phyloP scores from a whole-genome alignment of 2,113 vertebrate species.

The Abramis brama region DNA sequence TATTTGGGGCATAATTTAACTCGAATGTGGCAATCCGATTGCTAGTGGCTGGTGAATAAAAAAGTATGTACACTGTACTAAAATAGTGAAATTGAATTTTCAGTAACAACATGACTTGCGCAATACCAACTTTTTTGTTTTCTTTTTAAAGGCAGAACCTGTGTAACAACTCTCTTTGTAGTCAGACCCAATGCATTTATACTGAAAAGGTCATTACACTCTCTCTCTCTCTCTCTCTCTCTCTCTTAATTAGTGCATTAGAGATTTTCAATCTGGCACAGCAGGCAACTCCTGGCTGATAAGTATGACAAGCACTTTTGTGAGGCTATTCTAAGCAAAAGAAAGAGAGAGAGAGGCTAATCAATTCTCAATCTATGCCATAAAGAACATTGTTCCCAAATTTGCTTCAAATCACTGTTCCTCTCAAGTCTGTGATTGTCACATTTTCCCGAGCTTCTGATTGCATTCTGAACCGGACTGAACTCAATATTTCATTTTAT shows the following conservation, averaged over 20 bases:
- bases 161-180: slow-evolving; percentile 46
- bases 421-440: slow-evolving; percentile 18
- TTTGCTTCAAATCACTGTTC: neutral
- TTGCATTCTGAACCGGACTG: neutral
- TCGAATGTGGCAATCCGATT: neutral
- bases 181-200: slow-evolving; percentile 30
- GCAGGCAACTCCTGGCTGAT: slow-evolving; percentile 46
- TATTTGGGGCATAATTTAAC: neutral
- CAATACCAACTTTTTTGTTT: neutral
- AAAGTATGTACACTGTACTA: neutral
- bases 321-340: slow-evolving; percentile 37
- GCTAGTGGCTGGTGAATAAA: neutral
- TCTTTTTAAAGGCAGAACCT: slow-evolving; percentile 22
- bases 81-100: neutral
- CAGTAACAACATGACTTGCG: neutral
- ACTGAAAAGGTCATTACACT: slow-evolving; percentile 53
- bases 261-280: slow-evolving; percentile 59
- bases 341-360: slow-evolving; percentile 24
- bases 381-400: slow-evolving; percentile 17
- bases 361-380: slow-evolving; percentile 47
- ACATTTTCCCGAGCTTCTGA: slow-evolving; percentile 26
- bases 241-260: slow-evolving; percentile 54
- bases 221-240: neutral
- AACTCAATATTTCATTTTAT: neutral
- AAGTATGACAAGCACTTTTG: slow-evolving; percentile 45